Base-by-base conservation (phyloP, 2,888 invertebrate genomes). In the Ichneumoninae sp. region DNA sequence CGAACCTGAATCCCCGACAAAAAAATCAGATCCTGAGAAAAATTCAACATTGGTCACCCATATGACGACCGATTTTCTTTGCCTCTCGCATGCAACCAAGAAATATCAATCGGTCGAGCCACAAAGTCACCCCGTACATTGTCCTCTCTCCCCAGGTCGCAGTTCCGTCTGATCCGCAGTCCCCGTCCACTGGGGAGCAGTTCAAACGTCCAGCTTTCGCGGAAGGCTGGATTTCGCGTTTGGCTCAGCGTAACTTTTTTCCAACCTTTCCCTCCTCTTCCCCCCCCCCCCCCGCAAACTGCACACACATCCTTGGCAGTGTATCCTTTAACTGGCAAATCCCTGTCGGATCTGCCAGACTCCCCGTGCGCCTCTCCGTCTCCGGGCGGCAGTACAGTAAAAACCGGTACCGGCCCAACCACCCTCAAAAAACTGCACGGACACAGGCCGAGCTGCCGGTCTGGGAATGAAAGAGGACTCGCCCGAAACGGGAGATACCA, bases 281-380 rank as follows among this genome's bases (percentile, higher is more conserved):
- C 26, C 26, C 26, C 26, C 26, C 1, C 26, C 26, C 26, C 66
- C 73, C 26, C 69, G 19, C 40, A 22, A 22, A 40, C 66, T 19
- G 19, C 65, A 36, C 47, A 77, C 77, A 77, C 77, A 77, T 73
- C 76, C 69, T 63, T 69, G 74, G 81, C 70, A 74, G 80, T 86
- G 74, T 83, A 85, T 87, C 83, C 81, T 83, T 85, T 87, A 86
- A 87, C 84, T 76, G 85, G 87, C 71, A 88, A 88, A 88, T 83
- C 81, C 84, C 84, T 68, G 76, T 80, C 66, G 86, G 86, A 86
- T 85, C 87, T 77, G 52, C 65, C 78, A 83, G 83, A 86, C 83
- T 36, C 19, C 30, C 22, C 57, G 75, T 74, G 40, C 60, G 68
- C 26, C 57, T 26, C 22, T 57, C 22, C 40, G 50, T 85, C 74